phyloP scores from a whole-genome alignment of 2,888 invertebrate species.

The Dichetophora obliterata region DNA sequence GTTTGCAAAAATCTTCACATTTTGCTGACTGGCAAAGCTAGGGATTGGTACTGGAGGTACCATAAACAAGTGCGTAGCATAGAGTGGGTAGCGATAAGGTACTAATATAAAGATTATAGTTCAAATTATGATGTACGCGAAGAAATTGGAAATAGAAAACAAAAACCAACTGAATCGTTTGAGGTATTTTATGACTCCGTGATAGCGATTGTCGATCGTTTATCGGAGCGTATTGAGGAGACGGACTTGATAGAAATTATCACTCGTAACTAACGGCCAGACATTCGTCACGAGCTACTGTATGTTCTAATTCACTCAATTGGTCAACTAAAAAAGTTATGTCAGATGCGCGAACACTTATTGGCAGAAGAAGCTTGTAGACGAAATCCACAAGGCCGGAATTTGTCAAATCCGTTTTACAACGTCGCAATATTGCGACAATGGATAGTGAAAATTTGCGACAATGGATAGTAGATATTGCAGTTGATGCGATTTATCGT shows the following conservation, averaged over 20 bases:
- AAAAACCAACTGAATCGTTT: constrained; percentile 25
- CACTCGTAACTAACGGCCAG: background rate
- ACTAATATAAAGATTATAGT: background rate
- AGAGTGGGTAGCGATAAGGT: constrained; percentile 22
- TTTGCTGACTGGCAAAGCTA: constrained; percentile 14
- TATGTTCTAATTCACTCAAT: constrained; percentile 9
- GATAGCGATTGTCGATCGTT: constrained; percentile 3
- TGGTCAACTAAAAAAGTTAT: background rate
- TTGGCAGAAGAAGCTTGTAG: background rate
- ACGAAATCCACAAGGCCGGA: background rate
- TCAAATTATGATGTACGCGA: too few relatives aligned
- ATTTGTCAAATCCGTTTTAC: background rate
- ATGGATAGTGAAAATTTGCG: too few relatives aligned
- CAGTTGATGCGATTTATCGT: background rate
- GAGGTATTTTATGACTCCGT: constrained; percentile 25
- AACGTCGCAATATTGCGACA: background rate
- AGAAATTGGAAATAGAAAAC: constrained; percentile 22
- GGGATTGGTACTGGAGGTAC: constrained; percentile 28
- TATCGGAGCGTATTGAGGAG: background rate
- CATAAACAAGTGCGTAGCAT: constrained; percentile 21
- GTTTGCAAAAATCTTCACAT: constrained; percentile 21
- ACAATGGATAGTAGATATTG: too few relatives aligned
- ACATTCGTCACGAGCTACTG: background rate
- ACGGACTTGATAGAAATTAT: background rate
- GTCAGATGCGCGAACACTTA: constrained; percentile 3